These are phyloP conservation scores for Neolamprologus ventralis DNA, from an alignment of 2,113 vertebrate species.

Conservation along the genomic window DNA sequence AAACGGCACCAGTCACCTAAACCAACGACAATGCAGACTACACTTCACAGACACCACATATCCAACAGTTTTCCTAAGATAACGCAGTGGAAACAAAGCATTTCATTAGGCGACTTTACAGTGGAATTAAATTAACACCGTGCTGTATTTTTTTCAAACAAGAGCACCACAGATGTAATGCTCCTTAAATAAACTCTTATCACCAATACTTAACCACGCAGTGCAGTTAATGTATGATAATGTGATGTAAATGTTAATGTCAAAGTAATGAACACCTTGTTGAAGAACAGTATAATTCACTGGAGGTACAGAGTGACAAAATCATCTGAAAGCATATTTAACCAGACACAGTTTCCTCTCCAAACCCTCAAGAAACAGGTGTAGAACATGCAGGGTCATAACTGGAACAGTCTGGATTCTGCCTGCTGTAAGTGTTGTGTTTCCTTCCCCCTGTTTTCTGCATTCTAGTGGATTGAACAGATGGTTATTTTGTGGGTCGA, in stretches of 20 bases:
- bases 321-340: background rate
- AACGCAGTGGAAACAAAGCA: background rate
- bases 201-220: background rate
- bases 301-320: background rate
- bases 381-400: background rate
- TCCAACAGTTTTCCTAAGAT: background rate
- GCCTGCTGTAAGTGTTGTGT: constrained; percentile 30
- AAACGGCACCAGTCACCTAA: background rate
- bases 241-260: background rate
- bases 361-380: background rate
- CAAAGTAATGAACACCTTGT: background rate
- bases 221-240: background rate
- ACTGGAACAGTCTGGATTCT: background rate
- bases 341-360: background rate
- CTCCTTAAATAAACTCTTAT: background rate
- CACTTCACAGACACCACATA: background rate
- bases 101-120: background rate
- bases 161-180: background rate
- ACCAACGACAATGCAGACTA: background rate
- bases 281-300: background rate
- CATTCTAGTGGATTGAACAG: constrained; percentile 42
- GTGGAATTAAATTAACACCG: background rate
- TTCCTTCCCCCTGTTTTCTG: background rate
- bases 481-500: constrained; percentile 36
- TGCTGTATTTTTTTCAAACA: background rate